Conservation (phyloP, 2,797 vertebrate genomes). For the Dendrocincla fuliginosa region DNA sequence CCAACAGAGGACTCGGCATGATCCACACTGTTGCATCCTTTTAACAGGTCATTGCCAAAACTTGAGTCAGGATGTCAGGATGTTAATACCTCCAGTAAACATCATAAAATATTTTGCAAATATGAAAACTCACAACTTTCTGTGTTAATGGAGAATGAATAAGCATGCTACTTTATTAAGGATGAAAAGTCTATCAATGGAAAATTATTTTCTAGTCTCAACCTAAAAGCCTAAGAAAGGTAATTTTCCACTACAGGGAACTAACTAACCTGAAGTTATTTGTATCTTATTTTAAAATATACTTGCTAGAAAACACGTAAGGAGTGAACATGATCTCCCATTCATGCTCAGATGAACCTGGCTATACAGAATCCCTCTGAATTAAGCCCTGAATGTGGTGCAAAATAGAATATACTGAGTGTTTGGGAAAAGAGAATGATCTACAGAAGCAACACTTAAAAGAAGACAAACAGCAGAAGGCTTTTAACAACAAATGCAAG, state of each 20-base stretch:
- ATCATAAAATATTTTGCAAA: too few species aligned
- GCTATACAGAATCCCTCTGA: neutral
- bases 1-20: neutral
- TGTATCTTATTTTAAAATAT: neutral
- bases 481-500: constrained; percentile 35
- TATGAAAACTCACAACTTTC: neutral
- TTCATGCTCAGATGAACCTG: neutral
- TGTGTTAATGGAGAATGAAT: neutral
- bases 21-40: neutral
- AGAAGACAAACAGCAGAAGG: constrained; percentile 13
- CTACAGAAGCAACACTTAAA: neutral
- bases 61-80: too few species aligned
- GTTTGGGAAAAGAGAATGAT: neutral
- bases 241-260: neutral
- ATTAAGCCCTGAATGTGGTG: neutral
- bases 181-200: neutral
- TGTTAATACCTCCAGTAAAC: too few species aligned
- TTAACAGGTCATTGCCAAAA: too few species aligned
- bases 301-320: neutral
- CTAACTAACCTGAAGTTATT: neutral
- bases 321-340: neutral
- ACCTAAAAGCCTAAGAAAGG: neutral
- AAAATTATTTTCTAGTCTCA: neutral
- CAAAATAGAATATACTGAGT: neutral
- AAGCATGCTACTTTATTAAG: neutral